A percentile compares a stretch with the other conserved stretches of the same genome.
phyloP scores from a whole-genome alignment of 2,888 invertebrate species.

The Eubasilissa splendida region DNA sequence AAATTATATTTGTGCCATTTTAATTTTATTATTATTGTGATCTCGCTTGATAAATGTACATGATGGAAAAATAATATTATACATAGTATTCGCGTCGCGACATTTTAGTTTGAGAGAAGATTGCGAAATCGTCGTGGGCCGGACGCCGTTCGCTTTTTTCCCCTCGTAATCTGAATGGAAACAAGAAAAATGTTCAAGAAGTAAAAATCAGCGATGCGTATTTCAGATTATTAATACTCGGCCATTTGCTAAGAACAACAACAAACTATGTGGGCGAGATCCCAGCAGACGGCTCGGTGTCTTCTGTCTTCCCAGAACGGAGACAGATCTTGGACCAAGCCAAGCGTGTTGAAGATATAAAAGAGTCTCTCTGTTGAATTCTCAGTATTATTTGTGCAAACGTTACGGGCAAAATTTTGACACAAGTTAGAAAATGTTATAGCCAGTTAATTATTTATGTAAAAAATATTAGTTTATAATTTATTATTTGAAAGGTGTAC shows the following conservation, averaged over 20 bases:
- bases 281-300: slow-evolving; percentile 35
- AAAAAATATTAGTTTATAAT: too few species aligned
- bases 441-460: too few species aligned
- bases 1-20: too few species aligned
- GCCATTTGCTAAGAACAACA: slow-evolving; percentile 48
- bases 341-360: slow-evolving; percentile 34
- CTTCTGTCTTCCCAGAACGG: slow-evolving; percentile 18
- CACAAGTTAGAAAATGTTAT: too few species aligned
- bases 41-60: too few species aligned
- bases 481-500: too few species aligned
- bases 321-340: slow-evolving; percentile 19
- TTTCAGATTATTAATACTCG: slow-evolving; percentile 45
- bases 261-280: slow-evolving; percentile 27
- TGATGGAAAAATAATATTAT: too few species aligned
- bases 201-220: slow-evolving; percentile 47
- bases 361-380: slow-evolving; percentile 26
- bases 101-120: too few species aligned
- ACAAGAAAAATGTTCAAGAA: slow-evolving; percentile 43
- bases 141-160: background rate
- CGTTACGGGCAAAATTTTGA: too few species aligned
- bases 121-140: background rate
- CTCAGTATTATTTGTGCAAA: background rate
- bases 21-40: too few species aligned
- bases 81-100: too few species aligned
- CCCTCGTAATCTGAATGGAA: slow-evolving; percentile 28